phyloP scores from a whole-genome alignment of 2,888 invertebrate species.

The Eupithecia dodoneata region DNA sequence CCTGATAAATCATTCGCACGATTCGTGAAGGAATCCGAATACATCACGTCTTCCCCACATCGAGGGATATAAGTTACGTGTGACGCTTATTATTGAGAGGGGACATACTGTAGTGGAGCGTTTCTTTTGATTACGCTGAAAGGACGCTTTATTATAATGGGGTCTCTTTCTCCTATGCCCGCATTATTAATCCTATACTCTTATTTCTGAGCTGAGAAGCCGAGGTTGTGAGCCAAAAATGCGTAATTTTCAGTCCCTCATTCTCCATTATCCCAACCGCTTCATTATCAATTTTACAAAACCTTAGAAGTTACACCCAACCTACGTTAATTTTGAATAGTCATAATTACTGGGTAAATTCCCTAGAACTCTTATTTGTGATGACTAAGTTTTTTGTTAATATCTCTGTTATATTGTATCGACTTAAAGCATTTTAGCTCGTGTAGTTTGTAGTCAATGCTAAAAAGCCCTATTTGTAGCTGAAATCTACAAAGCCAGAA shows the following conservation, averaged over 20 bases:
- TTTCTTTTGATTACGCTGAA: conserved; percentile 31
- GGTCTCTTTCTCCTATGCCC: neutral
- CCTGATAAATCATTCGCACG: conserved; percentile 65
- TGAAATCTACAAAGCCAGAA: conserved; percentile 18
- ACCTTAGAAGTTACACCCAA: neutral
- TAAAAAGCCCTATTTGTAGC: neutral
- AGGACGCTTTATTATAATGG: conserved; percentile 22
- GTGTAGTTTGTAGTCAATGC: neutral
- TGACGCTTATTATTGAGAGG: conserved; percentile 54
- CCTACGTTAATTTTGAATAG: neutral
- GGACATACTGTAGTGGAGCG: conserved; percentile 26
- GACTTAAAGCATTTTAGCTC: neutral
- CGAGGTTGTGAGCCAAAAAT: neutral
- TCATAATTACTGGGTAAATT: neutral
- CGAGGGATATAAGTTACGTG: conserved; percentile 53
- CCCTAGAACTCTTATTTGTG: neutral
- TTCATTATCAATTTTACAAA: neutral
- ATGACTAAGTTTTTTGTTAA: neutral
- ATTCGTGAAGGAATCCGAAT: conserved; percentile 60
- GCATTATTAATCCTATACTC: neutral
- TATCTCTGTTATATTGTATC: neutral
- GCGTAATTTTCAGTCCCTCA: neutral
- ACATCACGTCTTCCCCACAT: conserved; percentile 49
- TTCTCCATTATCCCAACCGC: neutral
- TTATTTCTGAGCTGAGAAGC: neutral